Conservation (phyloP, 2,113 vertebrate species). For the Anthoscopus minutus region DNA sequence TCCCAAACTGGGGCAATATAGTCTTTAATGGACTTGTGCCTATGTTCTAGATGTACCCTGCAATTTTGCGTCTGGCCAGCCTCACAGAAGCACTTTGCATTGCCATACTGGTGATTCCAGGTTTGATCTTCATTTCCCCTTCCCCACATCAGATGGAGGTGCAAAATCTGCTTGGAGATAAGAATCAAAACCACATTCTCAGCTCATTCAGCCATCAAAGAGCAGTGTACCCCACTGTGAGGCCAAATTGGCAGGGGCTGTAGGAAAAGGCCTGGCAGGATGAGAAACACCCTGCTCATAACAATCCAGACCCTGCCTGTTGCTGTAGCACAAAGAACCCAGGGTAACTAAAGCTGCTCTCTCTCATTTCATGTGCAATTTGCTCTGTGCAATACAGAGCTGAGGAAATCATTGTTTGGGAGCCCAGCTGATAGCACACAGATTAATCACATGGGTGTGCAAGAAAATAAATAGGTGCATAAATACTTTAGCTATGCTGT, state of each 20-base stretch:
- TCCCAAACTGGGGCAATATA: neutral
- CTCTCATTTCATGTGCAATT: neutral
- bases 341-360: neutral
- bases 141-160: neutral
- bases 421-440: neutral
- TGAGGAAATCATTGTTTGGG: neutral
- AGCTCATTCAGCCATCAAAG: neutral
- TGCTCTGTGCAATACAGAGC: neutral
- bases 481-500: neutral
- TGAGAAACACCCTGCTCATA: constrained; percentile 4
- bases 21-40: neutral
- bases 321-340: neutral
- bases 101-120: neutral
- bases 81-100: neutral
- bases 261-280: constrained; percentile 26
- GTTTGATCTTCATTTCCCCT: neutral
- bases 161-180: neutral
- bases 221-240: neutral
- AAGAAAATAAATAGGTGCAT: neutral
- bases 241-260: neutral
- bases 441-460: neutral
- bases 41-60: neutral
- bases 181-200: neutral
- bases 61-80: neutral
- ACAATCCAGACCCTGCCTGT: neutral